phyloP scores from a whole-genome alignment of 2,113 vertebrate genomes.

The Odontesthes bonariensis region DNA sequence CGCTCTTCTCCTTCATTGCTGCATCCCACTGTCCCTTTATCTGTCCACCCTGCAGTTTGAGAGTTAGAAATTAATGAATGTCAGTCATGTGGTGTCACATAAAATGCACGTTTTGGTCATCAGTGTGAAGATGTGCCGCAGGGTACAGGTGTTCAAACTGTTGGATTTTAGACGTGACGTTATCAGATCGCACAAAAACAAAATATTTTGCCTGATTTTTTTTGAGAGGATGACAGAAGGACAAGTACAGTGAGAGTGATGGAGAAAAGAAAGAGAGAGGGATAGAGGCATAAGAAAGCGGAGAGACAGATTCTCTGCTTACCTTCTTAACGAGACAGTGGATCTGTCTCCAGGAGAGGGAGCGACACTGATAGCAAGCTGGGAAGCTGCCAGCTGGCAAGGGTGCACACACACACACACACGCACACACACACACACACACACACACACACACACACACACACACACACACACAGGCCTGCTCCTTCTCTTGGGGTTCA shows the following conservation, averaged over 20 bases:
- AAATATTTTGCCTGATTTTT: conserved; percentile 16
- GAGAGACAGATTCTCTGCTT: conserved; percentile 47
- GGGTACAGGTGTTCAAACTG: conserved; percentile 18
- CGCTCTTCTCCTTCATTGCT: conserved; percentile 54
- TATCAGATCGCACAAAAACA: background rate
- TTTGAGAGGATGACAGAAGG: conserved; percentile 43
- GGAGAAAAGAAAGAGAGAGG: conserved; percentile 12
- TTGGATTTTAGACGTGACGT: conserved; percentile 3
- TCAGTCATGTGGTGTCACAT: conserved; percentile 20
- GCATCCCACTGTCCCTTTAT: conserved; percentile 54
- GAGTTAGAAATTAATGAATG: conserved; percentile 49
- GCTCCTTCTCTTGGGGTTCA: conserved; percentile 29
- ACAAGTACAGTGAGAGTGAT: conserved; percentile 20
- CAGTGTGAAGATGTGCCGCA: conserved; percentile 9
- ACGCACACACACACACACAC: conserved; percentile 37
- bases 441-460: conserved; percentile 34
- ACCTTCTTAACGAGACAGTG: conserved; percentile 55
- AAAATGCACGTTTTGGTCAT: conserved; percentile 19
- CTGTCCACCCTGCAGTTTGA: conserved; percentile 51
- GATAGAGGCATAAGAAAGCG: conserved; percentile 5
- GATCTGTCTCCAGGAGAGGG: conserved; percentile 56
- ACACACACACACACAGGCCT: conserved; percentile 23
- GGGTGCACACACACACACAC: conserved; percentile 20
- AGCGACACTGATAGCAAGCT: conserved; percentile 57
- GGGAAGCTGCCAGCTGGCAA: conserved; percentile 60